Percentiles rank a stretch among this genome's conserved stretches.
phyloP scores from a whole-genome alignment of 2,888 invertebrate species.

The Nasonovia ribisnigri region DNA sequence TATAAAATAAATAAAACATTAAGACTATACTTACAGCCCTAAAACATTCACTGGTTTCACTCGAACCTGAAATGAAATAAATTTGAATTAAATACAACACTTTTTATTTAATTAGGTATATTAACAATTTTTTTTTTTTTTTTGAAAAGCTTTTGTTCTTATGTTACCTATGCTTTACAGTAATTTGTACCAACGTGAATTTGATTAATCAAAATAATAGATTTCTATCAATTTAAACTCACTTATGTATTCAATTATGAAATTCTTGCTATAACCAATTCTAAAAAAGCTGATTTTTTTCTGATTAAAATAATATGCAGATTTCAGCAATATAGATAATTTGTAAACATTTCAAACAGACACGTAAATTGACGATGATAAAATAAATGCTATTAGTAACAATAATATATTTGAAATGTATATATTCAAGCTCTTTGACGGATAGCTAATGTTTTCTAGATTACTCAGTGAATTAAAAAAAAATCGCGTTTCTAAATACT shows the following conservation, averaged over 20 bases:
- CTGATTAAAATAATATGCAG: background rate
- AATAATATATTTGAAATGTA: background rate
- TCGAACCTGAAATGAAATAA: background rate
- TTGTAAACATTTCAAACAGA: background rate
- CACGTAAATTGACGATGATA: background rate
- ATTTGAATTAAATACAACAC: background rate
- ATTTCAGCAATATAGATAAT: background rate
- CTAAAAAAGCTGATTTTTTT: background rate
- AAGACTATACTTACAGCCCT: background rate
- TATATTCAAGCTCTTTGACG: background rate
- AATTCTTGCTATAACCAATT: background rate
- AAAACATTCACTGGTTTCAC: background rate
- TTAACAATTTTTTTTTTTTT: background rate
- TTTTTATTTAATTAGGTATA: background rate
- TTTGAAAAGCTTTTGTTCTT: background rate
- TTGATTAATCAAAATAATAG: background rate
- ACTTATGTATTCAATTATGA: background rate
- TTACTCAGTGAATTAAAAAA: background rate
- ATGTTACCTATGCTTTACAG: background rate
- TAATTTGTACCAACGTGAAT: background rate
- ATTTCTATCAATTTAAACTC: background rate
- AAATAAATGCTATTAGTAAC: background rate
- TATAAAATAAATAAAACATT: background rate
- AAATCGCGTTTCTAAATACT: background rate
- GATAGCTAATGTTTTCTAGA: background rate